A percentile compares a stretch with the other conserved stretches of the same genome.
These are phyloP conservation scores for Lutjanus campechanus DNA, from an alignment of 2,797 vertebrate species.

Conservation along the genomic window DNA sequence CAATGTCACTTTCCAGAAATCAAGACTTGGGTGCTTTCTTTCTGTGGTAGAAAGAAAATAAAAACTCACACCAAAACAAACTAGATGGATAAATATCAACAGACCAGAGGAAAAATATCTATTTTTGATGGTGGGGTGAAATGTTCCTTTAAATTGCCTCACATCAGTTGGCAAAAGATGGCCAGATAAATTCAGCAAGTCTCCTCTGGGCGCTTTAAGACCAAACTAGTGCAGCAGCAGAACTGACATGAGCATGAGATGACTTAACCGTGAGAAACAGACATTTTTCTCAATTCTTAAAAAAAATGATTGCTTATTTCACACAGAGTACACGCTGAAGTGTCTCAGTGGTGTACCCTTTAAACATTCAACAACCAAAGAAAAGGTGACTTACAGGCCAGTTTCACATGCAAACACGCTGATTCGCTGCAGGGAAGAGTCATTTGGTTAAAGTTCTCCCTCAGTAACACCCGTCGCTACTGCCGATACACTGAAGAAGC, in stretches of 20 bases:
- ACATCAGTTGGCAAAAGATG: not conserved
- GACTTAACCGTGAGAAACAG: slow-evolving; percentile 17
- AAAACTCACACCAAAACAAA: no score
- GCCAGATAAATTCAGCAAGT: slow-evolving; percentile 8
- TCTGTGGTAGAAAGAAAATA: no score
- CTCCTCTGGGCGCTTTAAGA: not conserved
- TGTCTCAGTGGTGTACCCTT: slow-evolving; percentile 19
- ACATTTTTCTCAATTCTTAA: not conserved
- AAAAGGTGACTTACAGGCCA: slow-evolving; percentile 35
- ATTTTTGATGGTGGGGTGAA: no score
- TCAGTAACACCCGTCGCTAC: slow-evolving; percentile 16
- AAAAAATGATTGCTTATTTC: slow-evolving; percentile 56
- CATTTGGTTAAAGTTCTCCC: slow-evolving; percentile 21
- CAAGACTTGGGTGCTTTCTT: no score
- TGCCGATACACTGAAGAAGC: not conserved
- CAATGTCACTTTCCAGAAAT: no score
- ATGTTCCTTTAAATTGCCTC: slow-evolving; percentile 7
- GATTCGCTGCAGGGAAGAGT: slow-evolving; percentile 8
- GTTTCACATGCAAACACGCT: slow-evolving; percentile 58
- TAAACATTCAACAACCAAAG: slow-evolving; percentile 59
- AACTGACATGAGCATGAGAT: slow-evolving; percentile 49
- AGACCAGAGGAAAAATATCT: no score
- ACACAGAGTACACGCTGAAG: slow-evolving; percentile 23
- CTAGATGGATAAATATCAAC: no score
- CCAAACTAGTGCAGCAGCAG: slow-evolving; percentile 46